Evolutionary conservation across 30 jellyfish, hydroid and myxozoan genomes (phyloP).

Genomic region (Pelagia noctiluca): DNA sequence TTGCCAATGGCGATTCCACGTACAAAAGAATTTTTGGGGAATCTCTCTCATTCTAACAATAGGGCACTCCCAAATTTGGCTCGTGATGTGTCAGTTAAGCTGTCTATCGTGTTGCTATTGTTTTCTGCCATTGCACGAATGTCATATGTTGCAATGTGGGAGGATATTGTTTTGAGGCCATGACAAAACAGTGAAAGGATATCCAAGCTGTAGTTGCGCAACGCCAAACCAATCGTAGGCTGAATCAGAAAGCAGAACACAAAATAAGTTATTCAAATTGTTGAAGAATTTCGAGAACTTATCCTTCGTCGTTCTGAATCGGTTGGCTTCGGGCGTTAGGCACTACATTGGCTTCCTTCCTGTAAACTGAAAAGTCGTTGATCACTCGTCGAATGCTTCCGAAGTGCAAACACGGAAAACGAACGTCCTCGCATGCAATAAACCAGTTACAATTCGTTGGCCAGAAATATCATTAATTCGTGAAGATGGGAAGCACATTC

Average conservation of each 20-base stretch:
- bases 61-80: slow-evolving; percentile 86
- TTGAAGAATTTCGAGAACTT: too few species aligned
- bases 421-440: too few species aligned
- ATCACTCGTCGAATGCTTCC: too few species aligned
- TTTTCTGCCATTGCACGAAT: slow-evolving; percentile 63
- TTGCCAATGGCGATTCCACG: slow-evolving; percentile 55
- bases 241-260: background rate
- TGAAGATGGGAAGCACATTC: slow-evolving; percentile 62
- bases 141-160: slow-evolving; percentile 90
- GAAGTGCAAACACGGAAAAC: too few species aligned
- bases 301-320: background rate
- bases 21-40: slow-evolving; percentile 28
- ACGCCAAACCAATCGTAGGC: slow-evolving; percentile 70
- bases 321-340: slow-evolving; percentile 16
- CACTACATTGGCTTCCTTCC: slow-evolving; percentile 8
- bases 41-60: slow-evolving; percentile 47
- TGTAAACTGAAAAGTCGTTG: too few species aligned
- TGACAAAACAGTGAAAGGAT: slow-evolving; percentile 45
- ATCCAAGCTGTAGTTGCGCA: slow-evolving; percentile 75
- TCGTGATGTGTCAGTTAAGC: slow-evolving; percentile 89
- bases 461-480: background rate
- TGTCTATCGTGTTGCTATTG: slow-evolving; percentile 45
- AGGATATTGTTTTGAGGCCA: slow-evolving; percentile 69
- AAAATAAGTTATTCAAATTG: too few species aligned
- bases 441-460: too few species aligned